Evolutionary conservation across 2,113 vertebrate genomes (phyloP), one percentile per base, ranked within the genome.

Genomic region (Cygnus buccinator): DNA sequence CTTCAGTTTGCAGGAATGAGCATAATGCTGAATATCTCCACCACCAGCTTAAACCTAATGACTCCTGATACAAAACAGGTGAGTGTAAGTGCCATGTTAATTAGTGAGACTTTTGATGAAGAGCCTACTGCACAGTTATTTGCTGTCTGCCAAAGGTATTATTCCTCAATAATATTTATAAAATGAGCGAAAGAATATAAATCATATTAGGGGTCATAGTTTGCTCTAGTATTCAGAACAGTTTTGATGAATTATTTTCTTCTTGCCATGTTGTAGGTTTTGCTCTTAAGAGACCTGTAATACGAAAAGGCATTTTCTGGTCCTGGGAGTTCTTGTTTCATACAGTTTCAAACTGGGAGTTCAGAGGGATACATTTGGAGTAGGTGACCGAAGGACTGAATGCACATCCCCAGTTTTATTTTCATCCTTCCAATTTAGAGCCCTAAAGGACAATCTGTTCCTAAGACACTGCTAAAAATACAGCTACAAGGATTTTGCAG

Each of bases 31-130:
- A 99, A 99, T 97, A 99, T 99, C 94, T 99, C 99, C 66, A 99
- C 99, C 44, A 99, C 98, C 98, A 99, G 99, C 97, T 98, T 99
- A 97, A 99, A 99, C 96, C 98, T 99, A 92, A 99, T 99, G 98
- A 99, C 99, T 20, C 99, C 98, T 0, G 99, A 99, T 96, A 99
- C 99, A 84, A 99, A 99, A 97, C 99, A 99, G 99, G 99, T 99
- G 79, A 87, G 98, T 93, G 25, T 63, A 54, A 83, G 44, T 80
- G 52, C 73, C 28, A 5, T 31, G 4, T 54, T 90, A 33, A 84
- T 81, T 63, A 84, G 31, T 57, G 33, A 88, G 25, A 22, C 28
- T 72, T 63, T 78, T 73, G 28, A 78, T 59, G 31, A 75, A 61
- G 11, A 41, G 23, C 9, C 21, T 59, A 6, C 28, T 78, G 16